Percentiles rank a stretch among this genome's conserved stretches.
Evolutionary conservation across 2,888 invertebrate species (phyloP).

Genomic region (Agonopterix heracliana): DNA sequence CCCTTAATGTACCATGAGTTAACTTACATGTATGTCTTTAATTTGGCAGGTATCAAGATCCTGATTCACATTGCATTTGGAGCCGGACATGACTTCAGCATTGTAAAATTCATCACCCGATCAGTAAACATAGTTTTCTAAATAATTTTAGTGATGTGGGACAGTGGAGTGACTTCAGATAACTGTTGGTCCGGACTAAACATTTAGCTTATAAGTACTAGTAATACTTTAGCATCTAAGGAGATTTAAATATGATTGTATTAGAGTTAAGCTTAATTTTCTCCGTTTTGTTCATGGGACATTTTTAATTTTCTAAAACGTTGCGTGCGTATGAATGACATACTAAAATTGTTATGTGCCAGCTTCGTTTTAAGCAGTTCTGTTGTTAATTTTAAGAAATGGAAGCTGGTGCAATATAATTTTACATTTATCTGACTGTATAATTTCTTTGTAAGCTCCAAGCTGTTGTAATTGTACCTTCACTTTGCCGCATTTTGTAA

Average conservation of each 20-base stretch:
- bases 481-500: constrained; percentile 49
- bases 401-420: constrained; percentile 38
- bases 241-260: constrained; percentile 68
- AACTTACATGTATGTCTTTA: not conserved
- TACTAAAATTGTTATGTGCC: constrained; percentile 35
- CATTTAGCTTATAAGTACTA: constrained; percentile 58
- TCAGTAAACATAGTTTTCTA: constrained; percentile 56
- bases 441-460: constrained; percentile 29
- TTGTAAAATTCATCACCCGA: constrained; percentile 53
- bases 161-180: constrained; percentile 61
- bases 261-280: constrained; percentile 65
- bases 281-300: constrained; percentile 49
- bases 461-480: constrained; percentile 54
- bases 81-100: constrained; percentile 49
- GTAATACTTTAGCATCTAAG: constrained; percentile 58
- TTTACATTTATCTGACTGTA: constrained; percentile 18
- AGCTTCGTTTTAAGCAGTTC: constrained; percentile 18
- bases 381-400: not conserved
- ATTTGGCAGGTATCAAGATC: constrained; percentile 31
- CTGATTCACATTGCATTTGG: constrained; percentile 62
- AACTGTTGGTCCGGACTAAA: constrained; percentile 65
- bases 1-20: no score
- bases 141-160: constrained; percentile 51
- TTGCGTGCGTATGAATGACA: constrained; percentile 22
- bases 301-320: constrained; percentile 50